Evolutionary conservation across 2,113 vertebrate genomes (phyloP), one percentile per base, ranked within the genome.

Genomic region (Psittacara wagleri): DNA sequence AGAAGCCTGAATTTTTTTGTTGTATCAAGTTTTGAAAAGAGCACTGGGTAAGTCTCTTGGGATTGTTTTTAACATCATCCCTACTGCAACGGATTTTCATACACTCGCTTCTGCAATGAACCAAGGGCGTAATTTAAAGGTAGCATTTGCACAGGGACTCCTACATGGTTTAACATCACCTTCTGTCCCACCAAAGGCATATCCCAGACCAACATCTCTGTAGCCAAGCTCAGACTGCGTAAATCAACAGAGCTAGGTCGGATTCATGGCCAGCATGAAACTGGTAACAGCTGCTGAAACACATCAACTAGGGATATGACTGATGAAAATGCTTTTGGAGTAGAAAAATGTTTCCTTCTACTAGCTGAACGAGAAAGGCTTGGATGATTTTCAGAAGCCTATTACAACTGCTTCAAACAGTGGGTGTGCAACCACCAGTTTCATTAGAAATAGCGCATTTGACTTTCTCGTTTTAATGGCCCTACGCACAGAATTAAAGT

Each of bases 281-380:
- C 80, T 72, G n/a, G 76, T 55, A 83, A 61, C 51, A 64, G 61
- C 64, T 81, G 77, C 73, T 37, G 48, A 92, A 72, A 88, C 35
- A 28, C 41, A 88, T 68, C 28, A 85, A n/a, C 31, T 57, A 49
- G 57, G 48, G 27, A 35, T 55, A 49, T 13, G 15, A 79, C 51
- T 66, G 62, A 85, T 23, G 52, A 68, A 95, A 90, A 78, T 62
- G 17, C 31, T 72, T 75, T 22, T 78, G 51, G 37, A 88, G 43
- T 39, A 81, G 69, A 90, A 90, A 78, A 41, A 79, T 14, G 18
- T 49, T 93, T 85, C 70, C 61, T 79, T 90, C 64, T 68, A 25
- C 67, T 25, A 73, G 75, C 76, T 89, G 83, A 95, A 91, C 62
- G 84, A 96, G 94, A 94, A 82, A 33, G 78, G 57, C 68, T 86